Base-by-base conservation (phyloP, 53 echinoderm and acorn worm genomes). In the Apostichopus leukothele region DNA sequence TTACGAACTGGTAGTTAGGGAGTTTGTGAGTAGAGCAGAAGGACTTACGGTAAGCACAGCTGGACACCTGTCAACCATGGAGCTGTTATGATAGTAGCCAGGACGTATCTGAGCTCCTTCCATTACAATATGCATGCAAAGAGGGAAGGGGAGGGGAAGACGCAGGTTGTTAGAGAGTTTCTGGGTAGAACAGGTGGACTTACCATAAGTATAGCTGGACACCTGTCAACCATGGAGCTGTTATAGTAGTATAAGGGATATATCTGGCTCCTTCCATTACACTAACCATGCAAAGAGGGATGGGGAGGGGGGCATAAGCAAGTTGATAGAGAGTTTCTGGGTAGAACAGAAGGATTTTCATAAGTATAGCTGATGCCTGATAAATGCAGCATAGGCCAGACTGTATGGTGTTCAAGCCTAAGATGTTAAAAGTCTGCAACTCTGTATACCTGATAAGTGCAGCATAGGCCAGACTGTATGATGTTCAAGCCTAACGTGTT, bases 91-190 rank as follows among this genome's bases (percentile, higher is more conserved):
- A 93, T 12, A 85, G 75, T 2, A 95, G 93, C 19, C 23, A 78
- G 76, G 96, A 96, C 76, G 90, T 91, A 12, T n/a, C 86, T 3
- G 94, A 94, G 20, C 86, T 76, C 50, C 51, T 91, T 67, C 90
- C 97, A 7, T 89, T 95, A 11, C 93, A 96, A 73, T 91, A 96
- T 84, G 95, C 96, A 9, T 95, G 92, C 66, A 85, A 84, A 16
- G 39, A 39, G 39, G 3, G 39, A 39, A 3, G 39, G 39, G 3
- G 57, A 89, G 52, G 88, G 88, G 74, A 90, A 91, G 83, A 39
- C 77, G 57, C 90, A 92, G 23, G 89, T 93, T 81, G 92, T 90
- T 1, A 67, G 83, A 79, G 90, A 80, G 23, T 89, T 96, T 76
- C 83, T 93, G 14, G 61, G 67, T 16, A 79, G 89, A 55, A 6